Evolutionary conservation across 2,113 vertebrate species (phyloP).

Genomic region (Nothoprocta pentlandii): DNA sequence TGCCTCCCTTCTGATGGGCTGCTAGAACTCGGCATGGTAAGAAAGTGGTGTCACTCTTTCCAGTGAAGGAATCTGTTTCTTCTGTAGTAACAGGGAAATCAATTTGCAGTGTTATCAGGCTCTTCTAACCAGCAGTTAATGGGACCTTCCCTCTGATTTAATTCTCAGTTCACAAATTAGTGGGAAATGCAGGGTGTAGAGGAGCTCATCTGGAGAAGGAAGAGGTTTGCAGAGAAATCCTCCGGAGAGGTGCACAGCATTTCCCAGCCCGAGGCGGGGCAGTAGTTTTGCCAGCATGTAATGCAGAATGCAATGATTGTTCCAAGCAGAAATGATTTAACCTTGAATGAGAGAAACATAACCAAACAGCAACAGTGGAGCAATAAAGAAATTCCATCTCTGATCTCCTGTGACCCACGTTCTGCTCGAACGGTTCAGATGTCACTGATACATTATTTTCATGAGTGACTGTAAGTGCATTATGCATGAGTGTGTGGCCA

Average conservation of each 20-base stretch:
- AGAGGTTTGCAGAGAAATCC: background rate
- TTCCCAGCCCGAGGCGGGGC: background rate
- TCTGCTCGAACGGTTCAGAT: constrained; percentile 10
- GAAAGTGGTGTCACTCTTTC: background rate
- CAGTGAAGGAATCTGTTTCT: background rate
- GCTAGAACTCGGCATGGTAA: background rate
- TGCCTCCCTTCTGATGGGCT: background rate
- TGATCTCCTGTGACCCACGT: constrained; percentile 20
- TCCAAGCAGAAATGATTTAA: constrained; percentile 54
- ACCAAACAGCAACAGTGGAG: constrained; percentile 22
- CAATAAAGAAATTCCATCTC: constrained; percentile 40
- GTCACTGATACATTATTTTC: constrained; percentile 11
- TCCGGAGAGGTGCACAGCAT: background rate
- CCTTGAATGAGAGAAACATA: constrained; percentile 50
- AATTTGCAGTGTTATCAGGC: background rate
- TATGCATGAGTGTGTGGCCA: constrained; percentile 34
- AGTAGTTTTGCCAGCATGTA: constrained; percentile 24
- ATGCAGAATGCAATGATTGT: constrained; percentile 14
- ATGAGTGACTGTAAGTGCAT: constrained; percentile 5
- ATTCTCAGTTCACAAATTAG: background rate
- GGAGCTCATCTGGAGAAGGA: background rate
- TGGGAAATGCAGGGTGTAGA: background rate
- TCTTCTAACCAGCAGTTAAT: background rate
- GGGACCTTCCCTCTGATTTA: background rate
- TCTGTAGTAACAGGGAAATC: background rate